A percentile compares a stretch with the other conserved stretches of the same genome.
phyloP scores from a whole-genome alignment of 2,888 invertebrate genomes.

The Campoplex nolae region DNA sequence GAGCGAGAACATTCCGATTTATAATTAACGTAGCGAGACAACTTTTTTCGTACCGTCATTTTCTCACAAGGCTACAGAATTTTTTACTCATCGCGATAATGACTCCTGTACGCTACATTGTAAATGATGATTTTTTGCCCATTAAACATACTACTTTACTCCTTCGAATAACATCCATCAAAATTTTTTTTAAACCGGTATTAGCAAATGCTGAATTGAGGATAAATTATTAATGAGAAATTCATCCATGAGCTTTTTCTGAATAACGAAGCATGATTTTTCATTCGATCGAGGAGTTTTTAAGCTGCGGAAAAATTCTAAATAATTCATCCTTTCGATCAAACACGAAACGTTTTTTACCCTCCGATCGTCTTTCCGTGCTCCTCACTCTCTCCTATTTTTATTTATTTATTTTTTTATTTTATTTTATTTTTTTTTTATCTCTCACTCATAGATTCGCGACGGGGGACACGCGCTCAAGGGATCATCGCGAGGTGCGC shows the following conservation, averaged over 20 bases:
- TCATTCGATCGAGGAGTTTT: neutral
- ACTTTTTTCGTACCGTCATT: neutral
- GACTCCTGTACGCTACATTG: neutral
- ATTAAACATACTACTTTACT: slow-evolving; percentile 9
- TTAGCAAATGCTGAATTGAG: neutral
- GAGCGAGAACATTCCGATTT: neutral
- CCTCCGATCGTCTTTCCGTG: neutral
- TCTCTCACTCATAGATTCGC: neutral
- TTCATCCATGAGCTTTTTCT: neutral
- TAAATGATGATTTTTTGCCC: neutral
- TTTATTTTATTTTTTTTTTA: neutral
- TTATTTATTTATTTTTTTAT: too few relatives aligned
- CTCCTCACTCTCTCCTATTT: neutral
- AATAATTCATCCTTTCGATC: too few relatives aligned
- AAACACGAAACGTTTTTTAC: too few relatives aligned
- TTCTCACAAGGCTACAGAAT: neutral
- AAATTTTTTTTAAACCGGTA: neutral
- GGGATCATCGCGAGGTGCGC: slow-evolving; percentile 44
- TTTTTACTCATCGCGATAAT: neutral
- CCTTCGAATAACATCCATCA: neutral
- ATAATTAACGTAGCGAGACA: neutral
- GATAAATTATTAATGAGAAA: neutral
- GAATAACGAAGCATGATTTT: neutral
- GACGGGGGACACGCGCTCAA: neutral
- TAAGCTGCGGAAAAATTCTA: too few relatives aligned